Evolutionary conservation across 2,797 vertebrate species (phyloP), one percentile per base, ranked within the genome.

Genomic region (Liparis tanakae): DNA sequence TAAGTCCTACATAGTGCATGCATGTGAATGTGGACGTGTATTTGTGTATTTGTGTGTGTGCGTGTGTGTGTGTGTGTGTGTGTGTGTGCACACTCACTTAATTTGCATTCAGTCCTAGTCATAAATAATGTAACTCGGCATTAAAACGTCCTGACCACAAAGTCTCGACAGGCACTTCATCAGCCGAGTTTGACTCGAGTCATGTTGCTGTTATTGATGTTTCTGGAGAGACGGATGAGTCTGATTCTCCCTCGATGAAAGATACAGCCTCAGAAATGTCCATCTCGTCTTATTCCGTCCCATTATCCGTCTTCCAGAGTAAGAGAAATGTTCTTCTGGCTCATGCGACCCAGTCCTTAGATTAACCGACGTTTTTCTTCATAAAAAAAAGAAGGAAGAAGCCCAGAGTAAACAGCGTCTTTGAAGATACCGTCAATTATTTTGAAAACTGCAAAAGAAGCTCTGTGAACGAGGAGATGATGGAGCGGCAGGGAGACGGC

Each of bases 171-270:
- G 68, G 60, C 76, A 76, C 72, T 86, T 88, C 77, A 83, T 87
- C 80, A 82, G 79, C 56, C 37, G 44, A 72, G 72, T 85, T 86
- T 82, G 72, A 83, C 72, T 87, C 72, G 76, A 81, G 51, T 87
- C 72, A 63, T 77, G 80, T 78, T 85, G 34, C 72, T 80, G 78
- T 84, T 81, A 86, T 86, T 87, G 84, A 88, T 80, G 64, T 88
- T 82, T 74, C 72, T 80, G 57, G 53, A 85, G 74, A 82, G 70
- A 81, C 56, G 74, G 63, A 82, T 14, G 53, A 64, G 46, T 85
- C 71, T 63, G 44, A 82, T 66, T 79, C 74, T 43, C 64, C 41
- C 61, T 56, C 64, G 72, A 83, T 87, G 73, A 87, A 83, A 84
- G 65, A 85, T 80, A 71, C 65, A 61, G 61, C 73, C 61, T 69